phyloP scores from a whole-genome alignment of 2,888 invertebrate species.

The Cetonia aurata region DNA sequence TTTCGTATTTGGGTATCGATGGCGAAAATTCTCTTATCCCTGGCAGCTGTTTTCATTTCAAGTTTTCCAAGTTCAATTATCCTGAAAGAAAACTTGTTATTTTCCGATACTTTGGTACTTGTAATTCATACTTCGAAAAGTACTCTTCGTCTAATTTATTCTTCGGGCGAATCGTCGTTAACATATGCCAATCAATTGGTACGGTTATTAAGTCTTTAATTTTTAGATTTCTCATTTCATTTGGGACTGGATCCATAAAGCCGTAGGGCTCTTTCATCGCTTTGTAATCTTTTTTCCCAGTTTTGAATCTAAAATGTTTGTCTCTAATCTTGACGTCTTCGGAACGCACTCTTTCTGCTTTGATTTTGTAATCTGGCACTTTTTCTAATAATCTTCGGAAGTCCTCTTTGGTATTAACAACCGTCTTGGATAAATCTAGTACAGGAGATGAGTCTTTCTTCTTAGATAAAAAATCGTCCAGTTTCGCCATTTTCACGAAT shows the following conservation, averaged over 20 bases:
- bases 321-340: slow-evolving; percentile 85
- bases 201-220: slow-evolving; percentile 85
- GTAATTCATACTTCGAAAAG: slow-evolving; percentile 77
- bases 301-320: slow-evolving; percentile 80
- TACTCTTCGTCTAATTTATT: slow-evolving; percentile 87
- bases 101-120: background rate
- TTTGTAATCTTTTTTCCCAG: slow-evolving; percentile 79
- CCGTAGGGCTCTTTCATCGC: slow-evolving; percentile 74
- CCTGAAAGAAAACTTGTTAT: slow-evolving; percentile 65
- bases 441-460: slow-evolving; percentile 88
- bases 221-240: slow-evolving; percentile 82
- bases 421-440: slow-evolving; percentile 85
- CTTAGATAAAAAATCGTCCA: slow-evolving; percentile 87
- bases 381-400: slow-evolving; percentile 85
- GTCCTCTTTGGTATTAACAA: slow-evolving; percentile 84
- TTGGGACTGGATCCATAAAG: slow-evolving; percentile 84
- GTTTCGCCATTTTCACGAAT: slow-evolving; percentile 69
- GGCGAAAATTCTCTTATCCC: slow-evolving; percentile 77
- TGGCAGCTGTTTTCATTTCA: slow-evolving; percentile 78
- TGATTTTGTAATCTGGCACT: slow-evolving; percentile 91
- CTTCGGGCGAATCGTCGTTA: slow-evolving; percentile 88
- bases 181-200: slow-evolving; percentile 93
- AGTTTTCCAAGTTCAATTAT: slow-evolving; percentile 86
- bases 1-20: slow-evolving; percentile 78
- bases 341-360: slow-evolving; percentile 83